A percentile compares a stretch with the other conserved stretches of the same genome.
These are phyloP conservation scores for Amazonetta brasiliensis DNA, from an alignment of 2,797 vertebrate genomes.

Conservation along the genomic window DNA sequence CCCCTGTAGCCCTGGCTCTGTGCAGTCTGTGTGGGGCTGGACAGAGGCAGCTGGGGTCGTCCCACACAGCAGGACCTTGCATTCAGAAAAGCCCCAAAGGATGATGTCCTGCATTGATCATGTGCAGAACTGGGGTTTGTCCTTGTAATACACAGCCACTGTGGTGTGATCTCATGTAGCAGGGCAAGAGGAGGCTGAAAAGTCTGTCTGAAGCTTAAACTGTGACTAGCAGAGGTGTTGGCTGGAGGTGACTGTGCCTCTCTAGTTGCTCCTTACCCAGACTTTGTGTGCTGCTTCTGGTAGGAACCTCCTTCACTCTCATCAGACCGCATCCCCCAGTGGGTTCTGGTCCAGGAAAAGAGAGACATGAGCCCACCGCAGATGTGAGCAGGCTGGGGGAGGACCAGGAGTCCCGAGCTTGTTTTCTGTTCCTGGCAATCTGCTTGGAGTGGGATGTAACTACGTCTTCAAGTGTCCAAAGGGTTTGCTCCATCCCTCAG, in stretches of 20 bases:
- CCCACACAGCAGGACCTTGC: background rate
- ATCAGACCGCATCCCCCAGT: rapidly evolving
- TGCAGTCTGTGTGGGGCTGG: background rate
- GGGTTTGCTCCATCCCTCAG: background rate
- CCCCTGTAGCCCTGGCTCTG: background rate
- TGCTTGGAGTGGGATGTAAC: background rate
- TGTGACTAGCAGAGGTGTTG: background rate
- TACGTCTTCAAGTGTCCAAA: background rate
- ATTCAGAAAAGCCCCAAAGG: background rate
- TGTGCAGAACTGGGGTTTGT: background rate
- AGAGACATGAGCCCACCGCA: background rate
- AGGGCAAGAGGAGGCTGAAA: background rate
- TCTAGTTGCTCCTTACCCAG: background rate
- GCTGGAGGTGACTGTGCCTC: background rate
- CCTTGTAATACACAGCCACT: background rate
- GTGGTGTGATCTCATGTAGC: background rate
- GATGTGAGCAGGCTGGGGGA: background rate
- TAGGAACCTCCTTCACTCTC: background rate
- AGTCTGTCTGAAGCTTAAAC: background rate
- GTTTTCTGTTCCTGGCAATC: background rate
- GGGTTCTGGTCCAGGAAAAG: background rate
- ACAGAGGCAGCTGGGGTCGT: background rate
- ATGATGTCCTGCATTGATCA: background rate
- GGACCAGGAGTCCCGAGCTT: background rate
- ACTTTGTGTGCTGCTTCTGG: background rate